Evolutionary conservation across 92 coral and sea anemone genomes (phyloP), one percentile per base, ranked within the genome.

Genomic region (Muricea muricata): DNA sequence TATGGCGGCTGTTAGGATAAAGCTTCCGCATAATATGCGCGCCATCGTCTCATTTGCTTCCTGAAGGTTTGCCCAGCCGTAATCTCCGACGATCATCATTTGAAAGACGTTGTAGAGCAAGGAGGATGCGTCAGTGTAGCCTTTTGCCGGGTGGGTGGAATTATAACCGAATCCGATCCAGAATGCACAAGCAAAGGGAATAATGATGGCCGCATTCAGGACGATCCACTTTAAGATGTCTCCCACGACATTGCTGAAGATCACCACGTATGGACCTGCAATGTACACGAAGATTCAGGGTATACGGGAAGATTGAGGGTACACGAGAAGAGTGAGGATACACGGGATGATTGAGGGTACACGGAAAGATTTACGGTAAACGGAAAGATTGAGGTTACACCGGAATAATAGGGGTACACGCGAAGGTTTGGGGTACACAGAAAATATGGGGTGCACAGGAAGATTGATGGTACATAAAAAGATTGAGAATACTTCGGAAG

Each of bases 241-340:
- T 10, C 30, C 30, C 0, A 25, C 39, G 39, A 63, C 30, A 17
- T 28, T 4, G 11, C 37, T 4, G 15, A 63, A 63, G 34, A 63
- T 63, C 37, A 25, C 70, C 4, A 63, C 70, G 18, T 18, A 28
- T 2, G 70, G 70, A 0, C 70, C 70, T 54, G 82, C 86, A 14
- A 10, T 4, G 13, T 0, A 1, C 20, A 54, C 20, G 61, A 17
- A 54, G 20, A 54, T n/a, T n/a, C n/a, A n/a, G n/a, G n/a, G n/a
- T n/a, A n/a, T n/a, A n/a, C n/a, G n/a, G n/a, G n/a, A n/a, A n/a
- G n/a, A n/a, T n/a, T n/a, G n/a, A n/a, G n/a, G n/a, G n/a, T n/a
- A n/a, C n/a, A n/a, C n/a, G n/a, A n/a, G n/a, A n/a, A n/a, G n/a
- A n/a, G n/a, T n/a, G n/a, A n/a, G n/a, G n/a, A n/a, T n/a, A n/a